Evolutionary conservation across 2,113 vertebrate genomes (phyloP), one percentile per base, ranked within the genome.

Genomic region (Epinephelus lanceolatus): DNA sequence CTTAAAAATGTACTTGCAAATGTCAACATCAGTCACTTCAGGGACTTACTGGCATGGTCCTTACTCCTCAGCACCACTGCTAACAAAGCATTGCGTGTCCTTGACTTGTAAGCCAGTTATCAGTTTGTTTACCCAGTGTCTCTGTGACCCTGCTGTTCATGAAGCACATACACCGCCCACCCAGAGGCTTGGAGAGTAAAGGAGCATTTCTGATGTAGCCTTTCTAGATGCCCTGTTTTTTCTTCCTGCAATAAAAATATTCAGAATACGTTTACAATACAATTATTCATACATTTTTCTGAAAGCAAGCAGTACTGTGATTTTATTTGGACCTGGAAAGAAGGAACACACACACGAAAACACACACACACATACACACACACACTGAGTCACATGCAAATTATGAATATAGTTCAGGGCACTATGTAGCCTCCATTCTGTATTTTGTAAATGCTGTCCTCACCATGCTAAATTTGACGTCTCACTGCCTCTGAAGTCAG

Each of bases 381-480:
- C 33, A 37, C 42, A 51, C 53, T 47, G 55, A 47, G 2, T n/a
- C 10, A 40, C 10, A 37, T 51, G 57, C 57, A n/a, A 10, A 62
- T 53, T 15, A 19, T 23, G 30, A 69, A 25, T 37, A 18, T 6
- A 67, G 25, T 47, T 33, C 13, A 47, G 14, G 55, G 14, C 23
- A 13, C 21, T 8, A 5, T 27, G 57, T 55, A 27, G 17, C 47
- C 30, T 33, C 40, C 25, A n/a, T 6, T 33, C 19, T 37, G 37
- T 30, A 17, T 37, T 18, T 56, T 71, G 14, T 42, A 25, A 23
- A 55, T 23, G 14, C 45, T 60, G 17, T 17, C 14, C 19, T 82
- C 21, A 61, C n/a, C 55, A 51, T n/a, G 33, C n/a, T 23, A n/a
- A 2, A 67, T 60, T 59, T 83, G 12, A 59, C 61, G 25, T 78